Base-by-base conservation (phyloP, 1,140 invertebrate genomes). In the Cotesia chilonis region DNA sequence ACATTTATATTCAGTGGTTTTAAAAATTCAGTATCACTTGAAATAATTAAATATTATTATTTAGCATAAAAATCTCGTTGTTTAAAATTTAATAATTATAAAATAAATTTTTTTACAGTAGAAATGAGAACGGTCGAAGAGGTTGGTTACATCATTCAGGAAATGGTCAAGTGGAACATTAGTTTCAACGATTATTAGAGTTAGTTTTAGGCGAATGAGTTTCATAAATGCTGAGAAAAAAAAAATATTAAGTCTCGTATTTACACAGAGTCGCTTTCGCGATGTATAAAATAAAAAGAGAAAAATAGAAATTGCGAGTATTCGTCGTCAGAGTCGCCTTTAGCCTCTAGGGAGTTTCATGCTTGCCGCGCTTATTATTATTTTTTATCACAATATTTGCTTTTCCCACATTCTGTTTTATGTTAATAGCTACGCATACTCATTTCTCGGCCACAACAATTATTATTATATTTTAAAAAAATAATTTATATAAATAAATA, bases 161-260 rank as follows among this genome's bases (percentile, higher is more conserved):
- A 79, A 75, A 76, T 68, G 74, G 72, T 69, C 68, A 68, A 68
- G 71, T 61, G 68, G 70, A 38, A 79, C 83, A 85, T 86, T 86
- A 85, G 83, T 86, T 85, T 81, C 76, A 85, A 86, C 84, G 85
- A 85, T 87, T 86, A 86, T 86, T 87, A 83, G 82, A 85, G 81
- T 86, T 86, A 82, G 84, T 85, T 86, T 83, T 83, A 78, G 79
- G 77, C 79, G 84, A 84, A 81, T 78, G 84, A 85, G 84, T 86
- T 72, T 85, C 80, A 82, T 83, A 84, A 85, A 85, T 82, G 83
- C 81, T 72, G 71, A 68, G 72, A 28, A 59, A 52, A 71, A 47
- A 55, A 55, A 41, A 65, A 35, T 41, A 36, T 68, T 51, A 55
- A 55, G 41, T 20, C 41, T 20, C 71, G 79, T 84, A 83, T 83